Evolutionary conservation across 2,113 vertebrate species (phyloP).

Genomic region (Parotia lawesii): DNA sequence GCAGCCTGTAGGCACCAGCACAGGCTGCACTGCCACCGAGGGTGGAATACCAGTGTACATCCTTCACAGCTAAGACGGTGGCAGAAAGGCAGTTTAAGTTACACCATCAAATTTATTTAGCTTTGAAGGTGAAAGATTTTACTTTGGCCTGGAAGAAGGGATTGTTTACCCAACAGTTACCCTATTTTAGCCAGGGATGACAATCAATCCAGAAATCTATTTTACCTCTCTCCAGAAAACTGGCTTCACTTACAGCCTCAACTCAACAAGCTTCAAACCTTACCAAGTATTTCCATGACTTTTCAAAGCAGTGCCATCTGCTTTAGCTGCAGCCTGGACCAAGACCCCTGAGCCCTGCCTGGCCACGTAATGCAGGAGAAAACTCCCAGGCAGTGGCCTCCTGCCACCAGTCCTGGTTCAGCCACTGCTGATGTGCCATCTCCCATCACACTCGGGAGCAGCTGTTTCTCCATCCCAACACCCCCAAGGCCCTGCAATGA

Average conservation of each 20-base stretch:
- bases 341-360: neutral
- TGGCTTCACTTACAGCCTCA: neutral
- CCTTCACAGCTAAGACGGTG: rapidly evolving
- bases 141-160: neutral
- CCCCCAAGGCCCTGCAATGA: neutral
- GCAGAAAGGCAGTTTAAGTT: neutral
- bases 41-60: neutral
- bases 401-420: neutral
- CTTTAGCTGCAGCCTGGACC: neutral
- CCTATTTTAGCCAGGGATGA: neutral
- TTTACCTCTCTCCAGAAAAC: neutral
- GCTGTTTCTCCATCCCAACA: neutral
- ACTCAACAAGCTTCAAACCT: neutral
- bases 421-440: neutral
- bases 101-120: neutral
- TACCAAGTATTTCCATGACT: neutral
- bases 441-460: rapidly evolving
- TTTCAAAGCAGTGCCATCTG: neutral
- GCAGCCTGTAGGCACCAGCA: neutral
- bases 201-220: neutral
- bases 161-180: neutral
- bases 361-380: rapidly evolving
- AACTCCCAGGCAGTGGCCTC: neutral
- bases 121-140: neutral
- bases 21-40: rapidly evolving